Base-by-base conservation (phyloP, 2,797 vertebrate species). In the Telmatherina bonti region DNA sequence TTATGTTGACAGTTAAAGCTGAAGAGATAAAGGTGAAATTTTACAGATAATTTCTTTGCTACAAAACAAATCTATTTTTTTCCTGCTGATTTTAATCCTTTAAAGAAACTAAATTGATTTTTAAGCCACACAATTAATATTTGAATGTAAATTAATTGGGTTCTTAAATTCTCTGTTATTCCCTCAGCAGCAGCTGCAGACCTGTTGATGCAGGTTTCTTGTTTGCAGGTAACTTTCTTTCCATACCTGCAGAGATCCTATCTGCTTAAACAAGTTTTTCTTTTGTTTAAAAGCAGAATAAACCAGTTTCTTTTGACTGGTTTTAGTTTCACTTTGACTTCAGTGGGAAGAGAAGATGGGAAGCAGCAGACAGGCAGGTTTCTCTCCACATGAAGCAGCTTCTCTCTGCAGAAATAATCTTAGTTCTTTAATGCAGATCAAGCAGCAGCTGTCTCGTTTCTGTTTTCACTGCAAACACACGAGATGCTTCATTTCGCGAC, bases 121-220 rank as follows among this genome's bases (percentile, higher is more conserved):
- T n/a, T n/a, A n/a, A 7, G 47, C 45, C 26, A 41, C 2, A 22
- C 0, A 1, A 5, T 1, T n/a, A 6, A 20, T 68, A 0, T 62
- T 60, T 59, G 30, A 5, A 35, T 56, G 16, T 31, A 6, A 49
- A 63, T 52, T 20, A 1, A 33, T 71, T 43, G 36, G 0, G 33
- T 33, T 74, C 13, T 2, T n/a, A n/a, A n/a, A 47, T 60, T 45
- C 26, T 1, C 36, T 47, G 57, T 11, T 2, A 29, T 20, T 16
- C 5, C 38, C 53, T 74, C 27, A 8, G 3, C 64, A 41, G 49
- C 62, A 74, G 61, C 11, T 73, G 52, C 64, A 79, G 63, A 85
- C 66, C 76, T 81, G 67, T 10, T 86, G 67, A 1, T 77, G 70
- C 73, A 88, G 86, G 71, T 82, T 70, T 83, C 59, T 27, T 78